Base-by-base conservation (phyloP, 2,888 invertebrate species). In the Hirtodrosophila confusa region DNA sequence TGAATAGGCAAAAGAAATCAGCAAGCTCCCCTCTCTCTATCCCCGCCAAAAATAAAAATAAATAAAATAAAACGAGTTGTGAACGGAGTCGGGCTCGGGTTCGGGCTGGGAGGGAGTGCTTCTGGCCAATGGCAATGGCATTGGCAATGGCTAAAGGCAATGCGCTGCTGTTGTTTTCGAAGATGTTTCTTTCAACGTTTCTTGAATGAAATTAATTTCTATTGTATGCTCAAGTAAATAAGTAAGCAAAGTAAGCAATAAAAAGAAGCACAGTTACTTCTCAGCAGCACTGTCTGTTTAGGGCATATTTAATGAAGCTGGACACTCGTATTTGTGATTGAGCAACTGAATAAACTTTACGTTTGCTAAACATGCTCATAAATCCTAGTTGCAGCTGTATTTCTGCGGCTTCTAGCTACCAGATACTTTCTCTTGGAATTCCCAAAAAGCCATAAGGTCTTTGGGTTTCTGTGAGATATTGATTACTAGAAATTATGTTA, bases 161-260 rank as follows among this genome's bases (percentile, higher is more conserved):
- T 50, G 58, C 45, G 71, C 53, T 63, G 65, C 48, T 45, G 57
- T 69, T 75, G 33, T 54, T 57, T 71, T 50, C 35, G 60, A 56
- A 77, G 57, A 72, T 74, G 78, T 67, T 68, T 48, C 44, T 66
- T 70, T 70, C 67, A 58, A 36, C 67, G 80, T 66, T 82, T 71
- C 68, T 78, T 82, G 88, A 82, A 82, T 87, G 82, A 82, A 82
- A 82, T 82, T 87, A 82, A 85, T 82, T 87, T 82, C 79, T 62
- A 85, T 82, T 87, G 82, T 87, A 53, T 66, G 27, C 35, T 31
- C 48, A 47, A 61, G 80, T 80, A 72, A 77, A 73, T 63, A 68
- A 54, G 64, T 49, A 33, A 58, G 51, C 57, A 65, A 55, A 41
- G 45, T 54, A 17, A 62, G 72, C 57, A 78, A 66, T 75, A 83